Evolutionary conservation across 2,797 vertebrate genomes (phyloP), one percentile per base, ranked within the genome.

Genomic region (Poeciliopsis gracilis): DNA sequence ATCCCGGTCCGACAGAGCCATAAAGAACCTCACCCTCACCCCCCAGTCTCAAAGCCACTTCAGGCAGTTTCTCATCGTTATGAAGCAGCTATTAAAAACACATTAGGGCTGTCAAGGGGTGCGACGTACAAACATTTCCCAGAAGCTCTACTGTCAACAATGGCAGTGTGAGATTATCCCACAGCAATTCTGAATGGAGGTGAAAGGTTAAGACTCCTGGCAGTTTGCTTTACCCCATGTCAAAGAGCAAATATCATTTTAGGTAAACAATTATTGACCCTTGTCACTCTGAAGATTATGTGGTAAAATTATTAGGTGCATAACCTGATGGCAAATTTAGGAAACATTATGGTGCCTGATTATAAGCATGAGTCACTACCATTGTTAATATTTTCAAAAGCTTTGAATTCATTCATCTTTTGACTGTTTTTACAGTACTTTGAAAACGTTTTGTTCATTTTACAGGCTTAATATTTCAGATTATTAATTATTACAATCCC

Each of bases 31-130:
- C 25, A 28, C 25, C 25, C 41, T 38, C 33, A 33, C 30, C 88
- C 89, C 55, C 80, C 84, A 76, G 88, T 89, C 89, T 87, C 47
- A 63, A 18, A 88, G 80, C 78, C 77, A 88, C 93, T 92, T 88
- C 84, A 80, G 92, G 91, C 89, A 75, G 82, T 94, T 93, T 93
- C 90, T 93, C 92, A 95, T 95, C 92, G 93, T 93, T 93, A 94
- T 88, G 85, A 93, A 94, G 84, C 88, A 92, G 91, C 94, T 91
- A 94, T 95, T 94, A 95, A 95, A 95, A 94, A 88, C 93, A 90
- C 92, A 95, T 95, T 94, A 94, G 69, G 84, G 85, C 83, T 85
- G 92, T 88, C 87, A 85, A 85, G 77, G 82, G 90, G 87, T 85
- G 86, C 77, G 28, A 80, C 15, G 82, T 83, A 82, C 84, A 91